Evolutionary conservation across 2,888 invertebrate genomes (phyloP), one percentile per base, ranked within the genome.

Genomic region (Eustalomyia histrio): DNA sequence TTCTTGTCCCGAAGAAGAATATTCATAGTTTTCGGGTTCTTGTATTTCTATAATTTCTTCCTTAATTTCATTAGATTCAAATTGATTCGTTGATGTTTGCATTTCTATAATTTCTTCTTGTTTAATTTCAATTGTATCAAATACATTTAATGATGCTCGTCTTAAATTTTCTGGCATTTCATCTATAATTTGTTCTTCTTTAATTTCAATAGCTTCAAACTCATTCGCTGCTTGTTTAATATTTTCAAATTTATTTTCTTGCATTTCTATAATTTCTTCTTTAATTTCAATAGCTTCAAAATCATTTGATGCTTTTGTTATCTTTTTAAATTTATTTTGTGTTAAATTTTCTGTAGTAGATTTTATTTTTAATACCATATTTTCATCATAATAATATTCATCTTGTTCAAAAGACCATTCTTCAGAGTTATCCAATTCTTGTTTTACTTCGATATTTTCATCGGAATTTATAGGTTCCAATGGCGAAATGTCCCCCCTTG

Each of bases 371-470:
- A 9, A 14, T 14, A 7, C 29, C 5, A 29, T 6, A 29, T n/a
- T 50, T 10, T 57, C 43, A 24, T n/a, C n/a, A n/a, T 24, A 12
- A 1, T 21, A 43, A 55, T 33, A 21, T n/a, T 14, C 6, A 24
- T 47, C 33, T 50, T 50, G 18, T 18, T 68, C 47, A 18, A 29
- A 29, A 29, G 53, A 16, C 63, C 65, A 67, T 17, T 73, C 57
- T n/a, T 79, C 76, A 0, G 72, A 52, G 21, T 72, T 75, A 39
- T 79, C 79, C 24, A 80, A 39, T 50, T 78, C 68, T 52, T 73
- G 65, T 58, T 76, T 78, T n/a, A 78, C 78, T 43, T 73, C 47
- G 65, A 78, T 72, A 47, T 47, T 33, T 21, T 78, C 78, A 61
- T 78, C 78, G 7, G 29, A 29, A 29, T 1, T 29, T 7, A 29